phyloP scores from a whole-genome alignment of 1,140 invertebrate genomes.

The Contarinia nasturtii region DNA sequence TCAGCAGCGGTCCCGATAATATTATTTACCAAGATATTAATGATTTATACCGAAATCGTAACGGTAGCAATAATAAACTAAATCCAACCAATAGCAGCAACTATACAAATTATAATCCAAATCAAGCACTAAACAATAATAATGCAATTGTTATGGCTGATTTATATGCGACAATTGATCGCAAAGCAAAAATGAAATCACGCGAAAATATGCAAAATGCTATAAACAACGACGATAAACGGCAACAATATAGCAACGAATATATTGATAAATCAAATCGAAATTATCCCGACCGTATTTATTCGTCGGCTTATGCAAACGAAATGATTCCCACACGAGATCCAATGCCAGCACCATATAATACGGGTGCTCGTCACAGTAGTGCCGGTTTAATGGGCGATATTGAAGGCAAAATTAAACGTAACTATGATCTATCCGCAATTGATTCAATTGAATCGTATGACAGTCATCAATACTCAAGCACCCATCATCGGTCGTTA shows the following conservation, averaged over 20 bases:
- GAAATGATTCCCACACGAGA: not conserved
- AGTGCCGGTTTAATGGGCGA: not conserved
- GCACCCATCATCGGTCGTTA: constrained; percentile 14
- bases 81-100: not conserved
- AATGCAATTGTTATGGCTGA: constrained; percentile 9
- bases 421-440: constrained; percentile 20
- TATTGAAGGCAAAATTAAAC: not conserved
- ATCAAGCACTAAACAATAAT: not conserved
- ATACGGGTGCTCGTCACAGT: not conserved
- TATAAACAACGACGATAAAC: not conserved
- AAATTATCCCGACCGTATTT: not conserved
- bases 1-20: constrained; percentile 13
- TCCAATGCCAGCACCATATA: not conserved
- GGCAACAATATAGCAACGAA: constrained; percentile 20
- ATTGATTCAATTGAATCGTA: constrained; percentile 23
- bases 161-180: constrained; percentile 23
- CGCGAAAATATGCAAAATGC: constrained; percentile 8
- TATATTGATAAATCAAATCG: constrained; percentile 20
- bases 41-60: constrained; percentile 13
- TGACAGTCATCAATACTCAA: constrained; percentile 20
- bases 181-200: constrained; percentile 21
- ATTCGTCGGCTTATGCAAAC: not conserved
- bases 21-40: constrained; percentile 24
- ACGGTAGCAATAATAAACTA: not conserved
- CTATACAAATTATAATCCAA: not conserved